Percentiles rank a stretch among this genome's conserved stretches.
phyloP scores from a whole-genome alignment of 1,140 invertebrate genomes.

The Prorops nasuta region DNA sequence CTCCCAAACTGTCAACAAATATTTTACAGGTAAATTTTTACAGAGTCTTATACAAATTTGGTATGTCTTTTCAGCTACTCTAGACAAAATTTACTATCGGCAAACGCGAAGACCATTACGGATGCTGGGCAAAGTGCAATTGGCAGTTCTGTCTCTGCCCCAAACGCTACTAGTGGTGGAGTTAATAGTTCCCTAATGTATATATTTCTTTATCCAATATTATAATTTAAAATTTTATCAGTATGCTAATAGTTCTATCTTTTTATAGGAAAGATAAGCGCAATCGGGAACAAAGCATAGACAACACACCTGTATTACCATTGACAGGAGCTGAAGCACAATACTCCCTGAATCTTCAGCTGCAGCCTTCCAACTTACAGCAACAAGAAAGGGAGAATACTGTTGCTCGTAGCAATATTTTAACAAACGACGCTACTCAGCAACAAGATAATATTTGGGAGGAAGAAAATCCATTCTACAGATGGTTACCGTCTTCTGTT shows the following conservation, averaged over 20 bases:
- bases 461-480: constrained; percentile 36
- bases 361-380: constrained; percentile 36
- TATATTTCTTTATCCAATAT: constrained; percentile 8
- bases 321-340: constrained; percentile 30
- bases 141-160: constrained; percentile 26
- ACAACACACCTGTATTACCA: constrained; percentile 34
- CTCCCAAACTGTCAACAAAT: background rate
- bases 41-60: background rate
- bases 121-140: constrained; percentile 26
- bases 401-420: constrained; percentile 31
- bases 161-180: constrained; percentile 23
- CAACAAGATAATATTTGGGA: constrained; percentile 40
- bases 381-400: constrained; percentile 35
- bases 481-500: constrained; percentile 27
- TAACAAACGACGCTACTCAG: constrained; percentile 34
- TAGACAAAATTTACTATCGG: constrained; percentile 80
- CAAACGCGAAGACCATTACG: constrained; percentile 65
- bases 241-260: background rate
- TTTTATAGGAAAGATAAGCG: constrained; percentile 41
- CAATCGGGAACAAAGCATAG: constrained; percentile 39
- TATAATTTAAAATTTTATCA: background rate
- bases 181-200: constrained; percentile 36
- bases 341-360: constrained; percentile 41
- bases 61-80: constrained; percentile 67
- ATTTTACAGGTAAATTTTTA: background rate